Evolutionary conservation across 1,140 invertebrate genomes (phyloP), one percentile per base, ranked within the genome.

Genomic region (Caenorhabditis tropicalis): DNA sequence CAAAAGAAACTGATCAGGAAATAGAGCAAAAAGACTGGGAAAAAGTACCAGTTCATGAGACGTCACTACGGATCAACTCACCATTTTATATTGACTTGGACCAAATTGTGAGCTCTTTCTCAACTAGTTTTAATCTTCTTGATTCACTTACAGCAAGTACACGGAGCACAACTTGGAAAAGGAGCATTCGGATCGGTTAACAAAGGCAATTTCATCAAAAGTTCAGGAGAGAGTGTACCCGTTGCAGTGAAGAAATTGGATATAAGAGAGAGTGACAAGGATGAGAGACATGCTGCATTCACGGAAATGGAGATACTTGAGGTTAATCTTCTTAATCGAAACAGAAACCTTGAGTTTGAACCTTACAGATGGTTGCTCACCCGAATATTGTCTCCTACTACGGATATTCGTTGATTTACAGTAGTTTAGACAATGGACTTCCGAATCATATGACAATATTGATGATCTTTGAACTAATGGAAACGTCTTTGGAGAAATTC

Each of bases 101-200:
- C 5, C 9, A 74, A 4, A 74, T 74, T 46, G 65, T 74, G 15
- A 43, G 65, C 43, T 19, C 31, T 36, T 4, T 24, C 19, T 33
- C 7, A 15, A 0, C 2, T 39, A 36, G 9, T 36, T n/a, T 19
- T 7, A 65, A 39, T 65, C 4, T 9, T n/a, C 31, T 65, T 51
- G 6, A 3, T 51, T 51, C 7, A n/a, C 43, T 46, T 74, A 24
- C 6, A 74, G 65, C n/a, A 74, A 15, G 33, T 2, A 7, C 29
- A 2, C 2, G 16, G 9, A 24, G 36, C 15, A 24, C 33, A n/a
- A 19, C 29, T 82, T 39, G 81, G 81, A 51, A 58, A 43, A 43
- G 81, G 81, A 60, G 51, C 48, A 29, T 82, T 82, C 60, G 81
- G 81, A 43, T 10, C 5, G 6, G 56, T 82, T 7, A 53, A 58